Evolutionary conservation across 2,113 vertebrate genomes (phyloP), one percentile per base, ranked within the genome.

Genomic region (Myotis davidii): DNA sequence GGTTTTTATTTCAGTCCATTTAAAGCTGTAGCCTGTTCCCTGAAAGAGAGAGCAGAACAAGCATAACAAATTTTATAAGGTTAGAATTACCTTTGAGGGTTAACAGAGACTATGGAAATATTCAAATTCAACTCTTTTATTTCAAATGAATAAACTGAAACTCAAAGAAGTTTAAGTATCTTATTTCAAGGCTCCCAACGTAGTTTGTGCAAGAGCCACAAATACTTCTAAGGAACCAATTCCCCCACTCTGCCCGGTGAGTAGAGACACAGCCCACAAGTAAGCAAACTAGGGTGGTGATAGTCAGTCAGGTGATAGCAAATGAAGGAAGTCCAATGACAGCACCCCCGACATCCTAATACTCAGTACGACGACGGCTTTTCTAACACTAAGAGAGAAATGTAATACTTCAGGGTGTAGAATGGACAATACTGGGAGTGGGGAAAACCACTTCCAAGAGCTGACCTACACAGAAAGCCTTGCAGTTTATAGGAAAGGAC

Each of bases 11-110:
- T 65, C 37, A 88, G 73, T 64, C 18, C 67, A 85, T 81, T 23
- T 88, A 52, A 85, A 91, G 91, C 39, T 87, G 18, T 39, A 90
- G 72, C 50, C 61, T 77, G n/a, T 88, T 94, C 14, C 73, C 86
- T 72, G 12, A 84, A 88, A 94, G 48, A 87, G 48, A 95, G 91
- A 88, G 70, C 72, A 77, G 23, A 84, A 85, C 27, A 92, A 48
- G 72, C 10, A 1, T 3, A 88, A 65, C 21, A 84, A 64, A 93
- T 72, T 85, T 73, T 59, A 2, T 4, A 77, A 93, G 32, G 52
- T 85, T n/a, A 78, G 2, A 91, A 73, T 45, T 34, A 81, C 87
- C 82, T 37, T 73, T 89, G 48, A 69, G 6, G 18, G 34, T 37
- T 45, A 78, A 74, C 0, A 79, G 7, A 94, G 29, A 90, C 90